Evolutionary conservation across 2,797 vertebrate genomes (phyloP).

Genomic region (Molossus alvarezi): DNA sequence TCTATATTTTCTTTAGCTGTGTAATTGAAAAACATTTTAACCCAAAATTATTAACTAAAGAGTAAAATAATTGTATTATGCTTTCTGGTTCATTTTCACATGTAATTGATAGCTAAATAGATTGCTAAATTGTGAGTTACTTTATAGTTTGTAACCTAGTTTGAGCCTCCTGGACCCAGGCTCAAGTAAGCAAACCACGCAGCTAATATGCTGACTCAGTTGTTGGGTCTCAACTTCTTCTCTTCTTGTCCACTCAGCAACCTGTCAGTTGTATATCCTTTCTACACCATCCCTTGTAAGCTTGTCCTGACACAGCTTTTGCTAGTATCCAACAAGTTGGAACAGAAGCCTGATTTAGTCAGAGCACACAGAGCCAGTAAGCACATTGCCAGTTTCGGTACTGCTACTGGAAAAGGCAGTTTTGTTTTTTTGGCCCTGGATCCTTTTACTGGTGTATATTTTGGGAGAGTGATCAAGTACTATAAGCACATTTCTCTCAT

Average conservation of each 20-base stretch:
- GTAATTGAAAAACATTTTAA: neutral
- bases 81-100: constrained; percentile 56
- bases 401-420: constrained; percentile 15
- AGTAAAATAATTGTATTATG: neutral
- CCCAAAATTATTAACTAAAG: constrained; percentile 26
- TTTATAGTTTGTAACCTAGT: constrained; percentile 68
- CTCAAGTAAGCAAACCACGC: constrained; percentile 71
- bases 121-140: constrained; percentile 71
- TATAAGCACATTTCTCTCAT: constrained; percentile 45
- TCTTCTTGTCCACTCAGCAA: constrained; percentile 81
- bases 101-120: neutral
- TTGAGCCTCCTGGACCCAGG: constrained; percentile 52
- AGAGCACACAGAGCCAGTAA: constrained; percentile 25
- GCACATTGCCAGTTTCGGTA: constrained; percentile 38
- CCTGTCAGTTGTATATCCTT: constrained; percentile 42
- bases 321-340: constrained; percentile 72
- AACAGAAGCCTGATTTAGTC: constrained; percentile 65
- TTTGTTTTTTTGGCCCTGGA: constrained; percentile 43
- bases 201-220: constrained; percentile 79
- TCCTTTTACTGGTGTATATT: constrained; percentile 71
- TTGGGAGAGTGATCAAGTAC: constrained; percentile 73
- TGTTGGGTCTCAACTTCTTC: constrained; percentile 65
- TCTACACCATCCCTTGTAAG: constrained; percentile 52
- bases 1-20: neutral
- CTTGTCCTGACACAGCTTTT: constrained; percentile 72